These are phyloP conservation scores for Prochilodus magdalenae DNA, from an alignment of 2,113 vertebrate genomes.

Conservation along the genomic window DNA sequence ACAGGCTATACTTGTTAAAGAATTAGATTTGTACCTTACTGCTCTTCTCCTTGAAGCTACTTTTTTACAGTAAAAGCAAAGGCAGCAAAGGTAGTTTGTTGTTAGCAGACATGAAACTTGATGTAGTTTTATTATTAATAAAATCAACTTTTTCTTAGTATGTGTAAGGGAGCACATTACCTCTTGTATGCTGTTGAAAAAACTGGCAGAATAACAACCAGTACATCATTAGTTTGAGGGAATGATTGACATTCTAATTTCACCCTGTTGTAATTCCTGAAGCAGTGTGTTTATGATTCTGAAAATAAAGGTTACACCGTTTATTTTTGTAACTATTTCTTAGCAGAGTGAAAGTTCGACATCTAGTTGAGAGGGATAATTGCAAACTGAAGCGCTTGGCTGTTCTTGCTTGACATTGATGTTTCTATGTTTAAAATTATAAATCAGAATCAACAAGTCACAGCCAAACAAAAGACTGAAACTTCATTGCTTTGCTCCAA, in stretches of 20 bases:
- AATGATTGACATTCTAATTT: slow-evolving; percentile 1
- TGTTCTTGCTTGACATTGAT: neutral
- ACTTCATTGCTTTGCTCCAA: neutral
- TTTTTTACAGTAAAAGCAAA: neutral
- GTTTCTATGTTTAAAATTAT: neutral
- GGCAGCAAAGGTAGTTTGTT: neutral
- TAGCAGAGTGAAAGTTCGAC: neutral
- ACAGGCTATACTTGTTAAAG: too few species aligned
- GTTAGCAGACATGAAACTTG: too few species aligned
- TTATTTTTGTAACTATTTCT: slow-evolving; percentile 10
- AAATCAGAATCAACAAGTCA: neutral
- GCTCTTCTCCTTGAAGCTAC: neutral
- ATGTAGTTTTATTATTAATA: neutral
- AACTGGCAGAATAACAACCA: slow-evolving; percentile 6
- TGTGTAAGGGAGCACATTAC: neutral
- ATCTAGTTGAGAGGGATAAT: neutral
- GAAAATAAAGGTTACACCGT: neutral
- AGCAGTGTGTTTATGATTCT: neutral
- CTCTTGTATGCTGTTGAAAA: neutral
- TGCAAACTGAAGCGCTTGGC: neutral
- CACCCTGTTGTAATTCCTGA: neutral
- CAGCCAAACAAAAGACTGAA: neutral
- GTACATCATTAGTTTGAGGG: neutral
- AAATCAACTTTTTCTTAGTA: neutral
- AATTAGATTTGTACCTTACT: too few species aligned